phyloP scores from a whole-genome alignment of 2,888 invertebrate species.

The Blastobasis adustella region DNA sequence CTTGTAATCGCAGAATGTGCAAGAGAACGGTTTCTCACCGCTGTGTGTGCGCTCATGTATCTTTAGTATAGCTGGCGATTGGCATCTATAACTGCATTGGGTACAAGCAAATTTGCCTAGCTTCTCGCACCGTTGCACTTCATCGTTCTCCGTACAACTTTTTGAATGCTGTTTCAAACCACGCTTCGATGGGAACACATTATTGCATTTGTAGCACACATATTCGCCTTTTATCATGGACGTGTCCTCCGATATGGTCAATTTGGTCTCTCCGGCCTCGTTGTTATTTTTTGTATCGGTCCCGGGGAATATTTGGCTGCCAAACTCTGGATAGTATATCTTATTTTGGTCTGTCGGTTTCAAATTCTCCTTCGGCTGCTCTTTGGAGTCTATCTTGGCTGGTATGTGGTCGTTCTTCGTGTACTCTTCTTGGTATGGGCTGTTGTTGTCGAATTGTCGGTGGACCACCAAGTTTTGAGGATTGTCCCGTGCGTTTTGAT shows the following conservation, averaged over 20 bases:
- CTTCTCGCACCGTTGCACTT: constrained; percentile 33
- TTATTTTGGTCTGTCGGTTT: constrained; percentile 55
- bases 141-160: constrained; percentile 31
- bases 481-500: constrained; percentile 40
- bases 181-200: constrained; percentile 52
- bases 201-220: constrained; percentile 53
- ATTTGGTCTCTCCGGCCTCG: constrained; percentile 30
- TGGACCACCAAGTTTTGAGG: constrained; percentile 61
- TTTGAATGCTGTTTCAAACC: constrained; percentile 57
- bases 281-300: constrained; percentile 35
- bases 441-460: constrained; percentile 48
- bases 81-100: constrained; percentile 63
- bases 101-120: constrained; percentile 55
- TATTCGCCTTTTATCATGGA: constrained; percentile 58
- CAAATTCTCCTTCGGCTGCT: constrained; percentile 56
- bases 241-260: constrained; percentile 33
- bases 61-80: constrained; percentile 66
- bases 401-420: constrained; percentile 40
- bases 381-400: constrained; percentile 33
- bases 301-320: constrained; percentile 12
- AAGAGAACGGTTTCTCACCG: constrained; percentile 64
- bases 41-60: constrained; percentile 67
- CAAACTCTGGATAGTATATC: constrained; percentile 34
- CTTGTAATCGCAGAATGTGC: constrained; percentile 66
- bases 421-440: constrained; percentile 43